Base-by-base conservation (phyloP, 2,113 vertebrate species). In the Guaruba guarouba region DNA sequence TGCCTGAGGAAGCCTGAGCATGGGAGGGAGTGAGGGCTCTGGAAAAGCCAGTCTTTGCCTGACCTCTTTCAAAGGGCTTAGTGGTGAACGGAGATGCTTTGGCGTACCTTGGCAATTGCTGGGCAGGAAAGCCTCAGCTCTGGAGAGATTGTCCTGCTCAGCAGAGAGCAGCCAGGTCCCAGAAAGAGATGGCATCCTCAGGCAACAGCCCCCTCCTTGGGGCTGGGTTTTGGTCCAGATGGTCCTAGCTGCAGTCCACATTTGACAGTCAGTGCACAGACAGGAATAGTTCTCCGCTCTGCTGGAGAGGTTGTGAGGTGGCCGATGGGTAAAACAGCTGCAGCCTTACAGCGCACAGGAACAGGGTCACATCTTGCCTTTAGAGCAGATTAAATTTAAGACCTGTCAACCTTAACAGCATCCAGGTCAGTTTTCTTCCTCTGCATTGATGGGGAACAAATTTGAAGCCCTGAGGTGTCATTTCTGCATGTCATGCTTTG, bases 341-440 rank as follows among this genome's bases (percentile, higher is more conserved):
- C 83, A 92, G 86, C 66, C 70, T 71, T 48, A 69, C 24, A 64
- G 44, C 0, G 0, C 37, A 29, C 57, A 85, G 66, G 33, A 91
- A 62, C 11, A 25, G 31, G 70, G 91, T 87, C 74, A 80, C 0
- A 0, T 67, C 13, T 41, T 82, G 54, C 84, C 78, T 95, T 93
- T 70, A 63, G 59, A 87, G 44, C 31, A 79, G 84, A 90, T 82
- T 69, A 80, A 82, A 96, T 95, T 88, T 90, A 95, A 91, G 70
- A 77, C 70, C 78, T 92, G 91, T 92, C 95, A 91, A 49, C 74
- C 74, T 93, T 71, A 89, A 49, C 0, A 6, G 70, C 0, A 0
- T 91, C 57, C 61, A 66, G 84, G 84, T 97, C 70, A 89, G 68
- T 90, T 91, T 95, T 91, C 59, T 92, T 95, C 77, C 86, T 95